Evolutionary conservation across 1,140 invertebrate species (phyloP), one percentile per base, ranked within the genome.

Genomic region (Drosophila pallidifrons): DNA sequence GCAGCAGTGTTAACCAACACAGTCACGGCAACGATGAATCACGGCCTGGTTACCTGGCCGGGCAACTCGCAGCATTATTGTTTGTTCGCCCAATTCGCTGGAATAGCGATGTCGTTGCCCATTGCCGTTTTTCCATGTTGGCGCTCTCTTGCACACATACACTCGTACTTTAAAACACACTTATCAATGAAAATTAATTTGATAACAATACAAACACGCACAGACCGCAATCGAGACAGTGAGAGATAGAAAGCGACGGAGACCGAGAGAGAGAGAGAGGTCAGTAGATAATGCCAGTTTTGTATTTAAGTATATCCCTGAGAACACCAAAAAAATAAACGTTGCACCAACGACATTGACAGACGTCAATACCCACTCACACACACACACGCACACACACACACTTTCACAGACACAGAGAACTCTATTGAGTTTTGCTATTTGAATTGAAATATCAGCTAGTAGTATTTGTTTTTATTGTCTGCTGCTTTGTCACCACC

Each of bases 141-240:
- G 13, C 20, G 16, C 54, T 58, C 65, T 47, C 64, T 2, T 43
- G n/a, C 49, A 5, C 28, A 57, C 28, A 47, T 43, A 57, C 28
- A 52, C 1, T 28, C 32, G n/a, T 5, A 49, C 47, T 61, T 54
- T 61, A 63, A 63, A 60, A 67, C 5, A 57, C 59, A 86, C 82
- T 87, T 87, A 88, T 87, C 83, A 88, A 87, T 83, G 83, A 80
- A 83, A 47, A 54, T 57, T 35, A 55, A 63, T 67, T 67, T 80
- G 82, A 87, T 87, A 87, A 80, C 65, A 73, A 67, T 75, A 67
- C 52, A 55, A 20, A 13, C 59, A 49, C 45, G 30, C 35, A 43
- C 55, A 52, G 45, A 65, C 15, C 5, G 41, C 1, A 72, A 20
- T 11, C 46, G 15, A 43, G 35, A 38, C 47, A 28, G 20, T 10